Evolutionary conservation across 2,888 invertebrate species (phyloP), one percentile per base, ranked within the genome.

Genomic region (Aleiodes alternator): DNA sequence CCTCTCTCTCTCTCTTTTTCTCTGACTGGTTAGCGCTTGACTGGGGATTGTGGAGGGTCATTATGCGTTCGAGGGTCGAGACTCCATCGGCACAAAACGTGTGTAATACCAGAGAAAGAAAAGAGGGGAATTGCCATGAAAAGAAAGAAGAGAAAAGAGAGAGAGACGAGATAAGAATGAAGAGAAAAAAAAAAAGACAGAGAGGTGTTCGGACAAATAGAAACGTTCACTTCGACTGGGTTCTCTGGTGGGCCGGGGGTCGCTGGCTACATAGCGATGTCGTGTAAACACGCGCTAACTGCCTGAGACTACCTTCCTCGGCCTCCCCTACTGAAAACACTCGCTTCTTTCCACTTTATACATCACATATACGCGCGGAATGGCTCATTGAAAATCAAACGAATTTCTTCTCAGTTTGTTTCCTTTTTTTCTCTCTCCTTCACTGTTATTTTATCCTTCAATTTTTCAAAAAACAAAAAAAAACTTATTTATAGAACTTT

Each of bases 251-350:
- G 75, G 72, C 68, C 75, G 84, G 83, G 86, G 87, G 87, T 87
- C 86, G 86, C 84, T 85, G 87, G 85, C 87, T 85, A 86, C 88
- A 87, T 87, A 88, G 86, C 87, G 85, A 84, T 86, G 87, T 87
- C 88, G 88, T 89, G 88, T 88, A 89, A 89, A 89, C 88, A 89
- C 87, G 87, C 87, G 87, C 88, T 88, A 89, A 88, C 88, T 88
- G 86, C 86, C 87, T 86, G 51, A 64, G 64, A 75, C 79, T 77
- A 76, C 76, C 84, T 84, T 70, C 71, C 31, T 73, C 64, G 68
- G 61, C 48, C 75, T 57, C 73, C 51, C 69, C 66, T 69, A 34
- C 73, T 73, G 31, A 69, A 55, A 48, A 64, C 23, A 64, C 64
- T 48, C 48, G 23, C 59, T 34, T 59, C 59, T 64, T 64, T 38